phyloP scores from a whole-genome alignment of 2,113 vertebrate species.

The Podiceps cristatus region DNA sequence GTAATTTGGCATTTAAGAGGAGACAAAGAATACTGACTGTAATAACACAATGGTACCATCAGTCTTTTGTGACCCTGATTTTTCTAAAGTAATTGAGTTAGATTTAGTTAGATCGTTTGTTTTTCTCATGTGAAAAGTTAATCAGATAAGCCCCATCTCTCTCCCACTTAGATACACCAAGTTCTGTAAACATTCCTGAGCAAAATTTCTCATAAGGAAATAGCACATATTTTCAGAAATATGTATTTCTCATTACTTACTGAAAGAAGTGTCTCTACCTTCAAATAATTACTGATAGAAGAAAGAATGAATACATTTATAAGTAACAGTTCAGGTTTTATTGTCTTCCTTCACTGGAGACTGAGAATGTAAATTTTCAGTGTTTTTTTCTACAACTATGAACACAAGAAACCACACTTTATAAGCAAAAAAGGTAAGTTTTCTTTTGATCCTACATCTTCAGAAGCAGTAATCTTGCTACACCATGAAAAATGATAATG shows the following conservation, averaged over 20 bases:
- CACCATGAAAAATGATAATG: background rate
- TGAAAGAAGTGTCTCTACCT: background rate
- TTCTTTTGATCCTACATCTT: background rate
- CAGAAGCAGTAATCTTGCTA: background rate
- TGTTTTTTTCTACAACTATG: background rate
- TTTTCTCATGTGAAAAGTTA: background rate
- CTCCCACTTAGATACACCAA: background rate
- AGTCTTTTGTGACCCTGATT: background rate
- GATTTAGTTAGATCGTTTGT: background rate
- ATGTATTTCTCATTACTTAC: background rate
- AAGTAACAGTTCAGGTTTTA: background rate
- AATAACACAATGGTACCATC: background rate
- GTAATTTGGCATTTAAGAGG: background rate
- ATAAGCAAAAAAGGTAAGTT: background rate
- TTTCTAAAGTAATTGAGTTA: background rate
- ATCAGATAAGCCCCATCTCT: background rate
- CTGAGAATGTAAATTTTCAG: background rate
- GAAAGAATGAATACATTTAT: background rate
- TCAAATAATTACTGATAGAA: background rate
- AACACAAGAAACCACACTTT: background rate
- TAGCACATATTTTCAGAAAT: background rate
- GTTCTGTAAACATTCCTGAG: background rate
- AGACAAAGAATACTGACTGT: background rate
- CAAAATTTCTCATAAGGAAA: background rate
- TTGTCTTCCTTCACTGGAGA: background rate